phyloP scores from a whole-genome alignment of 2,113 vertebrate genomes.

The Procapra przewalskii region DNA sequence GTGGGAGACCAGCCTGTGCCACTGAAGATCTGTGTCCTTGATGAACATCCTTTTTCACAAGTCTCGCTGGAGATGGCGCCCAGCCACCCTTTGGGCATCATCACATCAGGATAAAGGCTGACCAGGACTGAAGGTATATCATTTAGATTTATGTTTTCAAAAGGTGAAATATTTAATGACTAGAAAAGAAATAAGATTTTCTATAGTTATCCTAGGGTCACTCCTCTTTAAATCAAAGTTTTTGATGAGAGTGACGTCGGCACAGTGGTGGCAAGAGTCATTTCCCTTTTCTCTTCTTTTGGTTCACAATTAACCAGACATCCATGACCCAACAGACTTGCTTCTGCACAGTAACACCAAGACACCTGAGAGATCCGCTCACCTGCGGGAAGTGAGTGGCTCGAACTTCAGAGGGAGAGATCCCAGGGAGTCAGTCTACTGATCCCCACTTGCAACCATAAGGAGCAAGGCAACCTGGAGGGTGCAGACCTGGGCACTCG shows the following conservation, averaged over 20 bases:
- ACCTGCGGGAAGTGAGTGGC: neutral
- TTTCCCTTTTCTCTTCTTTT: neutral
- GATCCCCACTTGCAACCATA: no score
- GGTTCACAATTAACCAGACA: neutral
- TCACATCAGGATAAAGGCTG: neutral
- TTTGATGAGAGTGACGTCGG: neutral
- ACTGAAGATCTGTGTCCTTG: no score
- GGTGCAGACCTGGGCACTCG: no score
- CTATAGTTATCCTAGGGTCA: neutral
- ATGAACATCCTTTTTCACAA: neutral
- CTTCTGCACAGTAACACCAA: neutral
- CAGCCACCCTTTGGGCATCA: neutral
- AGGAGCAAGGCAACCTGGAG: neutral
- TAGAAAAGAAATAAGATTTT: neutral
- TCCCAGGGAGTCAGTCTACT: neutral
- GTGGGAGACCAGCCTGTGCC: neutral
- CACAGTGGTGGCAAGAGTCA: no score
- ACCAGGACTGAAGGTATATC: accelerated
- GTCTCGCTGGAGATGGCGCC: neutral
- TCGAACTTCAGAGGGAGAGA: neutral
- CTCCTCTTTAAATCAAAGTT: neutral
- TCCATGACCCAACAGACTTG: neutral
- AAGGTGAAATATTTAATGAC: neutral
- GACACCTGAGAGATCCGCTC: neutral
- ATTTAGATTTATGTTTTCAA: neutral